Evolutionary conservation across 2,888 invertebrate genomes (phyloP), one percentile per base, ranked within the genome.

Genomic region (Drosophila eohydei): DNA sequence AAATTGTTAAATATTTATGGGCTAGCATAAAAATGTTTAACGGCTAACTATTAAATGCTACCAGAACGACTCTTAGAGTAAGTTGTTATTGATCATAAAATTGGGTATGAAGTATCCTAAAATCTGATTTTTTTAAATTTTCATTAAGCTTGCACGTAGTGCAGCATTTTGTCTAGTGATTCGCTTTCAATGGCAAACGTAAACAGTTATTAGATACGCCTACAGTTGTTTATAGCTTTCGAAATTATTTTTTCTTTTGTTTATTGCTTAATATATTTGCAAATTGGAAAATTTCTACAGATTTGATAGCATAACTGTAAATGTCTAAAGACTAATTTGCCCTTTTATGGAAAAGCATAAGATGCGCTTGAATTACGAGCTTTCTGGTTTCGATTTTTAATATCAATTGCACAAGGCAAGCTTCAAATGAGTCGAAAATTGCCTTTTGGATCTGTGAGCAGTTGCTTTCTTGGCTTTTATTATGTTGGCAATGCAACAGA

Each of bases 1-100:
- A 74, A 63, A 61, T 58, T 63, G 65, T 66, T 70, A 40, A 70
- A 50, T 51, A 51, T 66, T 74, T 55, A 74, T 74, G 57, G 60
- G 6, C 26, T 32, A 57, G n/a, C 44, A 63, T 58, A 30, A 58
- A 76, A 61, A 51, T 5, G 9, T 12, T 7, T 36, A 57, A 46
- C 26, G 36, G 36, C 30, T 12, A n/a, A 21, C 43, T 46, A 36
- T 50, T 51, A 36, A 44, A 56, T n/a, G 38, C 46, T 44, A 44
- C 36, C 14, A 16, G 36, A 16, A 46, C 11, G 11, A 32, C 28
- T 11, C 21, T 36, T 2, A 9, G n/a, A 48, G 32, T 59, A 50
- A 50, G 63, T 50, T 63, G 43, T 14, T 68, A 21, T 60, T 61
- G 52, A 69, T 60, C 79, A 68, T 79, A 52, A 67, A 67, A 36